phyloP scores from a whole-genome alignment of 1,140 invertebrate genomes.

The Papilio polyxenes region DNA sequence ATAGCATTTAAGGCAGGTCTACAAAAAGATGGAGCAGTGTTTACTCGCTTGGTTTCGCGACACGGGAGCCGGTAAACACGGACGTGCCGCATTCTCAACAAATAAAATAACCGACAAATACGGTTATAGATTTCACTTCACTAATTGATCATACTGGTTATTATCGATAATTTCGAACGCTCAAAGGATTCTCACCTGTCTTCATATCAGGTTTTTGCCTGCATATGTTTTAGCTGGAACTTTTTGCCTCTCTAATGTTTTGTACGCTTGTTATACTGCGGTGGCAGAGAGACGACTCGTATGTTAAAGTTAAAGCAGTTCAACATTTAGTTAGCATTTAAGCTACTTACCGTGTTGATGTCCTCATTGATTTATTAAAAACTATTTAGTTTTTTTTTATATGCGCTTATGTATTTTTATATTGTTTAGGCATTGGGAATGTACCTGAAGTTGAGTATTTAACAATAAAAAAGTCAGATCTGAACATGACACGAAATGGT shows the following conservation, averaged over 20 bases:
- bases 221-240: constrained; percentile 12
- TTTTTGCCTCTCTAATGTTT: background rate
- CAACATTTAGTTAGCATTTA: no score
- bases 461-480: no score
- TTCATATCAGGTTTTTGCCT: background rate
- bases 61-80: background rate
- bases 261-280: no score
- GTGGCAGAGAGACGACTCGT: background rate
- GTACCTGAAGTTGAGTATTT: no score
- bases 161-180: constrained; percentile 2
- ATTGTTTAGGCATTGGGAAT: no score
- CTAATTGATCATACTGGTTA: background rate
- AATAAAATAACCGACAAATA: constrained; percentile 17
- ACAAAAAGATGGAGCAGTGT: background rate
- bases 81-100: background rate
- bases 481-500: no score
- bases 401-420: no score
- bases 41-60: background rate
- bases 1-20: background rate
- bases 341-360: no score
- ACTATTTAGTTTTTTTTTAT: no score
- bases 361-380: no score
- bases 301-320: no score
- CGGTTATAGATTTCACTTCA: constrained; percentile 8
- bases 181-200: background rate